Conservation (phyloP, 2,113 vertebrate species). For the Pelecanoides urinatrix region DNA sequence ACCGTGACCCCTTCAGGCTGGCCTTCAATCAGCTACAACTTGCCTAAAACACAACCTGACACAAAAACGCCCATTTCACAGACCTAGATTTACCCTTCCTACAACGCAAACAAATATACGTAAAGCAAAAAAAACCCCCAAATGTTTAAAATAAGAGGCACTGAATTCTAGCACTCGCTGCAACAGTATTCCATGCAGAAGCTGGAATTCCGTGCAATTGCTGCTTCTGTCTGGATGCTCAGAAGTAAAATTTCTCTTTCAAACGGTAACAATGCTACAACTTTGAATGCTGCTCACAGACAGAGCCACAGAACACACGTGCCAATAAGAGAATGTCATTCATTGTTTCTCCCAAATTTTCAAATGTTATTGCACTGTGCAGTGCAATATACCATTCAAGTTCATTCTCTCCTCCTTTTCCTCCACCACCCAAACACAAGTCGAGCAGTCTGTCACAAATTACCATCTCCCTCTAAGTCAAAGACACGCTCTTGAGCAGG, state of each 20-base stretch:
- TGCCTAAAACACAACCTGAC: neutral
- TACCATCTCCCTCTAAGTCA: neutral
- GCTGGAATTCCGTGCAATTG: neutral
- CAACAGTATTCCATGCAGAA: neutral
- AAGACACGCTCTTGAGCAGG: neutral
- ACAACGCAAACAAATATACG: neutral
- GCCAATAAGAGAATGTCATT: neutral
- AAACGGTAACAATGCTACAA: neutral
- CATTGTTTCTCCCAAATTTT: neutral
- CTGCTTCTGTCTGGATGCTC: neutral
- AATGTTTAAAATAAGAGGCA: accelerated
- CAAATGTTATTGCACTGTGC: neutral
- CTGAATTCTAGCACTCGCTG: neutral
- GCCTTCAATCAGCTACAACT: neutral
- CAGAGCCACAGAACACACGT: neutral
- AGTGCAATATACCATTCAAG: neutral
- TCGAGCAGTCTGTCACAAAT: neutral
- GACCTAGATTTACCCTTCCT: neutral
- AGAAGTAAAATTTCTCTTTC: neutral
- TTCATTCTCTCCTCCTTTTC: neutral
- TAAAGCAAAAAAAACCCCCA: neutral
- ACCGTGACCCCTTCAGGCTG: neutral
- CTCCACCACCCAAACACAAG: neutral
- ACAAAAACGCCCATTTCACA: neutral
- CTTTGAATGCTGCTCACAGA: neutral